Conservation (phyloP, 2,888 invertebrate species). For the Ectemnius cavifrons region DNA sequence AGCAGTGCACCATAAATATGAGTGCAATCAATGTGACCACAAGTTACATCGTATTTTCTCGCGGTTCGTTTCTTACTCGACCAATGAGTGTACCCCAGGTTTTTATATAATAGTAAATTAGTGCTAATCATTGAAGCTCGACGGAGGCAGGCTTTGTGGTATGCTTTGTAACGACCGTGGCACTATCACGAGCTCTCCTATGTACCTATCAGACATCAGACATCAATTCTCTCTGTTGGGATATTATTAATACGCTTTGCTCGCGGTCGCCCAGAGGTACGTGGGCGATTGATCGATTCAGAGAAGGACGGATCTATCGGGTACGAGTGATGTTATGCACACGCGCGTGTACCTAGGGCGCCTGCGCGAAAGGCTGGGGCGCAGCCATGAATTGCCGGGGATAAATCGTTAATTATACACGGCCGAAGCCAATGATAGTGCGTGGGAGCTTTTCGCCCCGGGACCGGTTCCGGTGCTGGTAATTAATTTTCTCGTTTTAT, state of each 20-base stretch:
- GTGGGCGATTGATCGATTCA: slow-evolving; percentile 48
- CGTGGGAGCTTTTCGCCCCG: slow-evolving; percentile 40
- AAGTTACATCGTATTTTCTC: no score
- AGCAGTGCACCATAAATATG: no score
- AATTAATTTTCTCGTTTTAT: slow-evolving; percentile 51
- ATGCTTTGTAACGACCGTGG: no score
- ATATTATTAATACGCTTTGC: slow-evolving; percentile 21
- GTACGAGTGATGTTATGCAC: slow-evolving; percentile 14
- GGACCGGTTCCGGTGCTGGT: slow-evolving; percentile 44
- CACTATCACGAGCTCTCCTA: no score
- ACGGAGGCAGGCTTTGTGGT: no score
- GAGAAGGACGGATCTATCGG: slow-evolving; percentile 39
- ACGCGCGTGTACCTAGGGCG: background rate
- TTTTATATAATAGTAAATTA: no score
- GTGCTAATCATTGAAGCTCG: no score
- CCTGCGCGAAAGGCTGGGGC: slow-evolving; percentile 29
- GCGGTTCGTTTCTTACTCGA: no score
- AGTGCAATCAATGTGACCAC: no score
- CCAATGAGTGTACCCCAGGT: no score
- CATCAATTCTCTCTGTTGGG: background rate
- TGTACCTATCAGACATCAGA: no score
- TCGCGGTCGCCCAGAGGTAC: slow-evolving; percentile 24
- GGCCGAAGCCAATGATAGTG: slow-evolving; percentile 33
- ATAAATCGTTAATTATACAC: slow-evolving; percentile 52
- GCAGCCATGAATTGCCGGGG: slow-evolving; percentile 25